Conservation (phyloP, 1,140 invertebrate species). For the Drosophila jambulina region DNA sequence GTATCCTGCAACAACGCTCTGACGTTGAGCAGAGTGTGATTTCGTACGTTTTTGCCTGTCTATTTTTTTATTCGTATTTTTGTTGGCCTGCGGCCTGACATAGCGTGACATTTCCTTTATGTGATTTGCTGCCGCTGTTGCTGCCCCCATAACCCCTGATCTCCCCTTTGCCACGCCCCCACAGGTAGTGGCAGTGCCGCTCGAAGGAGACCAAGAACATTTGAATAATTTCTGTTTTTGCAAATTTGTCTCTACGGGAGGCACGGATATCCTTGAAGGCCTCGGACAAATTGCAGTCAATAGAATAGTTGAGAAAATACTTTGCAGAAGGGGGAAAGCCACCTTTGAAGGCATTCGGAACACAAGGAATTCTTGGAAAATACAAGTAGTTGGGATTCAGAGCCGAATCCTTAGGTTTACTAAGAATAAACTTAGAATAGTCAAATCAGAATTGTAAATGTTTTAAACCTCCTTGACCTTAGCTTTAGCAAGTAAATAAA, state of each 20-base stretch:
- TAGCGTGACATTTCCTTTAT: conserved; percentile 82
- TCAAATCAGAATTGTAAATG: not conserved
- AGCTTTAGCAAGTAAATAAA: not conserved
- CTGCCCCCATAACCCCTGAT: conserved; percentile 19
- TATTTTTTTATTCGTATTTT: conserved; percentile 17
- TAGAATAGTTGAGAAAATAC: conserved; percentile 36
- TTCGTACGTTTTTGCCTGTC: conserved; percentile 32
- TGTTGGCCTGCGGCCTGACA: conserved; percentile 49
- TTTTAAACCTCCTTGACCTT: not conserved
- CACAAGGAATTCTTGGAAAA: conserved; percentile 6
- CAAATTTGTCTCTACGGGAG: conserved; percentile 50
- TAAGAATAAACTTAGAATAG: not conserved
- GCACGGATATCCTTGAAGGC: conserved; percentile 56
- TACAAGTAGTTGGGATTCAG: not conserved
- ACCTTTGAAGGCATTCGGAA: conserved; percentile 1
- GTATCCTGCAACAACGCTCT: conserved; percentile 54
- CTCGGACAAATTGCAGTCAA: conserved; percentile 73
- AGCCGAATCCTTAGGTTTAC: not conserved
- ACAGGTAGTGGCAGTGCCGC: conserved; percentile 1
- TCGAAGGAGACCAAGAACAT: conserved; percentile 39
- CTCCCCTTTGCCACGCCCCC: conserved; percentile 3
- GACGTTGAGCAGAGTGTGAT: conserved; percentile 51
- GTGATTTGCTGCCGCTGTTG: conserved; percentile 66
- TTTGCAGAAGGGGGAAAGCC: not conserved
- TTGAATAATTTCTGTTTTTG: conserved; percentile 68